A percentile compares a stretch with the other conserved stretches of the same genome.
phyloP scores from a whole-genome alignment of 2,888 invertebrate genomes.

The Lochmaea capreae region DNA sequence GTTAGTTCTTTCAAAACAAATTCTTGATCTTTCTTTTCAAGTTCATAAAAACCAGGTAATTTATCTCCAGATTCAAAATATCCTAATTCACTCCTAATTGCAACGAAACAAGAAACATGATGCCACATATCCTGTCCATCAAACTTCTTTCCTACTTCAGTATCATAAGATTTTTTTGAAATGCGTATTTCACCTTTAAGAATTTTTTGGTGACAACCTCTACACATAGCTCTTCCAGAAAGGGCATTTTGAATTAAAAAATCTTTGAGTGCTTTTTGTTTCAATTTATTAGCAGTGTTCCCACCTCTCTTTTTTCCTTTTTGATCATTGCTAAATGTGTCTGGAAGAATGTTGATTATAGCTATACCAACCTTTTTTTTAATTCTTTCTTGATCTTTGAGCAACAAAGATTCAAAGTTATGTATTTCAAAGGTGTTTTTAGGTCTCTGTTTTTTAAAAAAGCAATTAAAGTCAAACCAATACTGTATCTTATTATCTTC shows the following conservation, averaged over 20 bases:
- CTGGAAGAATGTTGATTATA: slow-evolving; percentile 65
- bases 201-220: slow-evolving; percentile 88
- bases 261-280: slow-evolving; percentile 70
- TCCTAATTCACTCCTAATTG: slow-evolving; percentile 77
- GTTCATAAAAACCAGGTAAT: slow-evolving; percentile 79
- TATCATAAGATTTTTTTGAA: slow-evolving; percentile 86
- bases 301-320: slow-evolving; percentile 68
- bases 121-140: slow-evolving; percentile 92
- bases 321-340: slow-evolving; percentile 48
- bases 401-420: slow-evolving; percentile 81
- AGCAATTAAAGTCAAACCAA: slow-evolving; percentile 84
- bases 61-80: slow-evolving; percentile 79
- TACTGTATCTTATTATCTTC: slow-evolving; percentile 14
- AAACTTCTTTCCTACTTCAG: slow-evolving; percentile 81
- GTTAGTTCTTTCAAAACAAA: slow-evolving; percentile 69
- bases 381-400: slow-evolving; percentile 87
- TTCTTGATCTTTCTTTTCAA: slow-evolving; percentile 78
- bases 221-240: slow-evolving; percentile 83
- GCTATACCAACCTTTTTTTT: slow-evolving; percentile 71
- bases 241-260: slow-evolving; percentile 88
- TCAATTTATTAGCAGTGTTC: slow-evolving; percentile 50
- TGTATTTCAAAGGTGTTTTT: slow-evolving; percentile 80
- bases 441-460: slow-evolving; percentile 87
- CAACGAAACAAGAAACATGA: slow-evolving; percentile 90
- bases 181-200: slow-evolving; percentile 80